Percentiles rank a stretch among this genome's conserved stretches.
Conservation (phyloP, 2,113 vertebrate species). For the Ivindomyrus marchei region DNA sequence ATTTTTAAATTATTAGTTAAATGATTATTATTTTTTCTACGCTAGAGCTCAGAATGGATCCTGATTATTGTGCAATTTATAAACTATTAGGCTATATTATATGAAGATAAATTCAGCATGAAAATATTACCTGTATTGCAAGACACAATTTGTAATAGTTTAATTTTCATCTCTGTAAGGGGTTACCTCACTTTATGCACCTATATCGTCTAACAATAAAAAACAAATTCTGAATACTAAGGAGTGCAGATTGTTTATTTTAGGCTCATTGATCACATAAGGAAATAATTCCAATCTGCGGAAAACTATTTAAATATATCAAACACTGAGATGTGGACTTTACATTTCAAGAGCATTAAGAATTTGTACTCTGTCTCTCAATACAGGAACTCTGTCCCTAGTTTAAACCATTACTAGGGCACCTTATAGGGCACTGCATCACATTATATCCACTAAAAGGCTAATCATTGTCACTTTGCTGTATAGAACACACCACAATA, state of each 20-base stretch:
- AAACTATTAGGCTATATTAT: not conserved
- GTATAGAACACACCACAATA: not conserved
- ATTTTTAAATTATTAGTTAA: too few relatives aligned
- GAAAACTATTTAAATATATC: not conserved
- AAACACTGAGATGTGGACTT: not conserved
- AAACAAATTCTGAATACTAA: not conserved
- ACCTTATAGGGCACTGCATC: not conserved
- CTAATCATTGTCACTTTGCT: not conserved
- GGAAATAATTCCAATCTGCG: not conserved
- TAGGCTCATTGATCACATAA: not conserved
- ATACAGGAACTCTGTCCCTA: not conserved
- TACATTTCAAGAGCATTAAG: not conserved
- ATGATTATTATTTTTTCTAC: too few relatives aligned
- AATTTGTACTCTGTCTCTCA: not conserved
- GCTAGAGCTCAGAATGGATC: not conserved
- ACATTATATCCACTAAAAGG: not conserved
- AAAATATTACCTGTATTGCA: not conserved
- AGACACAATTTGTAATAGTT: too few relatives aligned
- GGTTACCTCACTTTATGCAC: not conserved
- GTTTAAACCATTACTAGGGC: not conserved
- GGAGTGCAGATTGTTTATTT: not conserved
- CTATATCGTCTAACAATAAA: not conserved
- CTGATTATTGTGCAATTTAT: not conserved
- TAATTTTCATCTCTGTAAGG: too few relatives aligned
- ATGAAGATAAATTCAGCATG: not conserved